phyloP scores from a whole-genome alignment of 1,140 invertebrate genomes.

The Galendromus occidentalis region DNA sequence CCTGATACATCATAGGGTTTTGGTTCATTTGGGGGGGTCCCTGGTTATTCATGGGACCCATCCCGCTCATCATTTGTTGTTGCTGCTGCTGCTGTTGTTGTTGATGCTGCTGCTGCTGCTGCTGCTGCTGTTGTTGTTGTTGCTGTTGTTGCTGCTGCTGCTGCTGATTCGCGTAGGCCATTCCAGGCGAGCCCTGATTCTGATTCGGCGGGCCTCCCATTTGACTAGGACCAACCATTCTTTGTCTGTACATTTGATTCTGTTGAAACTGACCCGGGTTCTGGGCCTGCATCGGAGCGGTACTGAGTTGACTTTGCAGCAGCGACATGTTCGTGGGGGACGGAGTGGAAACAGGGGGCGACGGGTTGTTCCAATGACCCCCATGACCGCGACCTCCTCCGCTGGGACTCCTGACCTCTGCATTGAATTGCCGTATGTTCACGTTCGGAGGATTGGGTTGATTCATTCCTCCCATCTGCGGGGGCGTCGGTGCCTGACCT shows the following conservation, averaged over 20 bases:
- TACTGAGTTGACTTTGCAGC: neutral
- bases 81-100: conserved; percentile 15
- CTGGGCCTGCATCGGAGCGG: conserved; percentile 10
- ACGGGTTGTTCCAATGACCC: conserved; percentile 14
- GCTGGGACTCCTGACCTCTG: neutral
- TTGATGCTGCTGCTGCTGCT: conserved; percentile 15
- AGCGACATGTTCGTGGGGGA: conserved; percentile 4
- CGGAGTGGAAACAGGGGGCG: conserved; percentile 17
- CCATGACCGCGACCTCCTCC: neutral
- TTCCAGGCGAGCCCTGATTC: conserved; percentile 6
- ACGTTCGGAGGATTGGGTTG: conserved; percentile 22
- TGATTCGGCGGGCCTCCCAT: neutral
- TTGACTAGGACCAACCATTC: conserved; percentile 8
- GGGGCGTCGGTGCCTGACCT: conserved; percentile 3
- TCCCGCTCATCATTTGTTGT: neutral
- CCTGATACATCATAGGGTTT: neutral
- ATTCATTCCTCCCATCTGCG: conserved; percentile 12
- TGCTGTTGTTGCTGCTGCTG: neutral
- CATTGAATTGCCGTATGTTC: conserved; percentile 16
- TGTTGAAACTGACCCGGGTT: neutral
- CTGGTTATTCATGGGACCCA: conserved; percentile 7
- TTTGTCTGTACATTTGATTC: neutral
- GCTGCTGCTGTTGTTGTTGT: conserved; percentile 12
- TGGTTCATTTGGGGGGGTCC: neutral
- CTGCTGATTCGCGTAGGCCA: conserved; percentile 5